Conservation (phyloP, 2,797 vertebrate species). For the Alosa sapidissima region DNA sequence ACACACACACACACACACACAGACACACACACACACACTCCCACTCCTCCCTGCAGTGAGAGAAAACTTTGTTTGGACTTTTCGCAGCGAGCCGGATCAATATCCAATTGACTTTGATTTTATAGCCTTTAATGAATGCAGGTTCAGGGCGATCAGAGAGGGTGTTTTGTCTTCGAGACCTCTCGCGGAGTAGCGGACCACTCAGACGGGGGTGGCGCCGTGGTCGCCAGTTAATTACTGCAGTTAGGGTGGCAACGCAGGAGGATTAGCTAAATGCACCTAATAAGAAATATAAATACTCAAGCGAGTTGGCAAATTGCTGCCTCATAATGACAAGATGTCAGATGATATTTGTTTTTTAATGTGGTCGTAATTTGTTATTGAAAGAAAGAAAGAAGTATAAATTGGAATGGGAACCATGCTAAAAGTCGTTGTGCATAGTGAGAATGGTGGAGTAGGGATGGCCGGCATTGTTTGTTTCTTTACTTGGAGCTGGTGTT, state of each 20-base stretch:
- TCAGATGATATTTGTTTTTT: neutral
- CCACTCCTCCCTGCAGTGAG: neutral
- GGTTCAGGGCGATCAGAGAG: neutral
- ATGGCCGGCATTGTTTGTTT: too few relatives aligned
- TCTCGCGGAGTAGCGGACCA: neutral
- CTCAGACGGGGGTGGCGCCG: neutral
- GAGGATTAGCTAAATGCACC: neutral
- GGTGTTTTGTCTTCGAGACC: neutral
- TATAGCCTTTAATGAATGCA: slow-evolving; percentile 50
- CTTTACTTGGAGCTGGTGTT: neutral
- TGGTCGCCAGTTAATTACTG: neutral
- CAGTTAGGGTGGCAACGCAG: neutral
- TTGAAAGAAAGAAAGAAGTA: neutral
- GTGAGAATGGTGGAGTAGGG: neutral
- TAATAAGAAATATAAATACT: slow-evolving; percentile 5
- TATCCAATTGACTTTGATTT: slow-evolving; percentile 60
- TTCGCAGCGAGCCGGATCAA: slow-evolving; percentile 59
- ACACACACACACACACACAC: neutral
- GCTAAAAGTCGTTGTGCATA: neutral
- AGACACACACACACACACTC: slow-evolving; percentile 30
- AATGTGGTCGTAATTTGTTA: neutral
- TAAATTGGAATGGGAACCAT: neutral
- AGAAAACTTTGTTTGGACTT: slow-evolving; percentile 55
- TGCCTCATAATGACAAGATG: neutral
- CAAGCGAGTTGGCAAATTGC: neutral